Percentiles rank a stretch among this genome's conserved stretches.
phyloP scores from a whole-genome alignment of 2,113 vertebrate genomes.

The Herpailurus yagouaroundi region DNA sequence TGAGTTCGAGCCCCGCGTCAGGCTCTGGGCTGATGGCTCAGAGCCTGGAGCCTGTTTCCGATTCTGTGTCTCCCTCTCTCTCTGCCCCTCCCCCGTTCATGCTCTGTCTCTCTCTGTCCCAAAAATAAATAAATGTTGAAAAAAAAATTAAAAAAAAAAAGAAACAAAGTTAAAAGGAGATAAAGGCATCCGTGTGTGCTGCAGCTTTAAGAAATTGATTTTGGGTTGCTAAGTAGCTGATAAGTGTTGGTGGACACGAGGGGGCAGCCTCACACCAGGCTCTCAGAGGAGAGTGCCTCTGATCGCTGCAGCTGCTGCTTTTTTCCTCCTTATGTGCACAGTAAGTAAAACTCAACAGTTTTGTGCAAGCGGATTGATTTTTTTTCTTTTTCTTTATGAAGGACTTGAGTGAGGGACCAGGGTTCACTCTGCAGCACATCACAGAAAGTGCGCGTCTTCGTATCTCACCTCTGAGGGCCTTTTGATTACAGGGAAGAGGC shows the following conservation, averaged over 20 bases:
- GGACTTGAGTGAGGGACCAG: neutral
- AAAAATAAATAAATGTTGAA: too few relatives aligned
- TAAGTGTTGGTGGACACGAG: slow-evolving; percentile 70
- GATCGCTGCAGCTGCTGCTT: neutral
- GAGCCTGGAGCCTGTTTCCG: too few relatives aligned
- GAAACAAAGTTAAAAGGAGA: neutral
- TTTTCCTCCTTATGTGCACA: neutral
- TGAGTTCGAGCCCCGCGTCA: too few relatives aligned
- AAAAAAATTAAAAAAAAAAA: too few relatives aligned
- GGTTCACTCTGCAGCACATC: neutral
- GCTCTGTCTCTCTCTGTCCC: too few relatives aligned
- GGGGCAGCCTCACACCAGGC: slow-evolving; percentile 76
- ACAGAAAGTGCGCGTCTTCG: neutral
- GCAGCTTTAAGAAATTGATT: neutral
- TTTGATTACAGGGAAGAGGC: neutral
- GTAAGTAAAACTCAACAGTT: slow-evolving; percentile 6
- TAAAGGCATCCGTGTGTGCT: neutral
- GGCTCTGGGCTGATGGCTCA: too few relatives aligned
- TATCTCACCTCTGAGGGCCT: neutral
- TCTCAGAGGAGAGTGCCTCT: neutral
- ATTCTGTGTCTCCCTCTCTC: too few relatives aligned
- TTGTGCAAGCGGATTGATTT: neutral
- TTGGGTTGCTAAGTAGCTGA: neutral
- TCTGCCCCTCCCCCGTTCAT: too few relatives aligned
- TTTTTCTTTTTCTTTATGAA: slow-evolving; percentile 57